Conservation (phyloP, 2,888 invertebrate species). For the Hololepta plana region DNA sequence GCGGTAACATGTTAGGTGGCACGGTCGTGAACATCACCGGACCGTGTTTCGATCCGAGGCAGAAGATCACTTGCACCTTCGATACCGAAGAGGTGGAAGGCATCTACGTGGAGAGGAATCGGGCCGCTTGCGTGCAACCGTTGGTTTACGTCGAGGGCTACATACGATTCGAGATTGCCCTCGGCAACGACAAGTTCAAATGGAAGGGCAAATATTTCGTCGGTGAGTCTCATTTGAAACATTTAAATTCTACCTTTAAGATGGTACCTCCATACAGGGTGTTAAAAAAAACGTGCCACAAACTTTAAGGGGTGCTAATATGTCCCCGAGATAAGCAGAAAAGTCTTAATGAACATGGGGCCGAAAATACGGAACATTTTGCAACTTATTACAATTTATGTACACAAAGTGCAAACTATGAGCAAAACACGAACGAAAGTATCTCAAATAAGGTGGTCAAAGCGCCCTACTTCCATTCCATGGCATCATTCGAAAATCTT, state of each 20-base stretch:
- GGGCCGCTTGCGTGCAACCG: slow-evolving; percentile 82
- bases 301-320: too few relatives aligned
- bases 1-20: slow-evolving; percentile 94
- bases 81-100: slow-evolving; percentile 66
- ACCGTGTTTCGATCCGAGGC: slow-evolving; percentile 67
- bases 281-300: too few relatives aligned
- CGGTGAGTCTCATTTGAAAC: slow-evolving; percentile 50
- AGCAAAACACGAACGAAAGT: too few relatives aligned
- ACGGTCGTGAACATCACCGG: slow-evolving; percentile 93
- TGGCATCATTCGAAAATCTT: too few relatives aligned
- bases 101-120: slow-evolving; percentile 57
- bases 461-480: too few relatives aligned
- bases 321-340: too few relatives aligned
- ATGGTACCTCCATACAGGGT: too few relatives aligned
- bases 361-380: too few relatives aligned
- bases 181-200: slow-evolving; percentile 65
- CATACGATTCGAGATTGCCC: slow-evolving; percentile 68
- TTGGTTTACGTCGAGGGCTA: slow-evolving; percentile 75
- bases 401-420: too few relatives aligned
- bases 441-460: too few relatives aligned
- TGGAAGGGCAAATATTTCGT: slow-evolving; percentile 86
- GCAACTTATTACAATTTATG: too few relatives aligned
- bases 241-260: slow-evolving; percentile 3
- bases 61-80: slow-evolving; percentile 68
- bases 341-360: too few relatives aligned